Percentiles rank a stretch among this genome's conserved stretches.
phyloP scores from a whole-genome alignment of 2,888 invertebrate genomes.

The Therioaphis trifolii region DNA sequence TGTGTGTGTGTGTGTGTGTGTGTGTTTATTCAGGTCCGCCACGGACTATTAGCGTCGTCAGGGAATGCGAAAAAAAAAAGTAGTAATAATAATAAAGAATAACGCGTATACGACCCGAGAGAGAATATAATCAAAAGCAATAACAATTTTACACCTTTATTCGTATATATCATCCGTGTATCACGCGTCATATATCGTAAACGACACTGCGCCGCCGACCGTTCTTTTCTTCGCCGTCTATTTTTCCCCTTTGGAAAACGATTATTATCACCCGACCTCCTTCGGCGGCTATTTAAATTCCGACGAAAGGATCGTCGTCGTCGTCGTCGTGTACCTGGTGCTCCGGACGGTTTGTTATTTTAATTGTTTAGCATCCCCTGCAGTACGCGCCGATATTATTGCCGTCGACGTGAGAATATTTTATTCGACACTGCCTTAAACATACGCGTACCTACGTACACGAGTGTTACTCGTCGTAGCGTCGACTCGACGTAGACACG shows the following conservation, averaged over 20 bases:
- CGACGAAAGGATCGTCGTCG: conserved; percentile 3
- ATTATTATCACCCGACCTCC: conserved; percentile 21
- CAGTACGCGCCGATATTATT: background rate
- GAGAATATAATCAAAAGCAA: conserved; percentile 52
- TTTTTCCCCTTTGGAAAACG: conserved; percentile 27
- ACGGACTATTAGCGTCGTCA: conserved; percentile 42
- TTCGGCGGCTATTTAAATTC: conserved; percentile 45
- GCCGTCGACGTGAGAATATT: too few relatives aligned
- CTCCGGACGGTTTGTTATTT: background rate
- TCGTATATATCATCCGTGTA: conserved; percentile 24
- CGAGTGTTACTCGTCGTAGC: too few relatives aligned
- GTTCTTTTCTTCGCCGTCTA: background rate
- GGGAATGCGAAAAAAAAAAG: conserved; percentile 37
- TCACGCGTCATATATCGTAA: conserved; percentile 37
- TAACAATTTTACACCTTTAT: conserved; percentile 58
- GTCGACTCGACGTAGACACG: too few relatives aligned
- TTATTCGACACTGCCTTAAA: too few relatives aligned
- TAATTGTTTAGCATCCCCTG: conserved; percentile 3
- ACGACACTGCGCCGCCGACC: conserved; percentile 15
- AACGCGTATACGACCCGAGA: background rate
- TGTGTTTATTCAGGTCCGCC: conserved; percentile 49
- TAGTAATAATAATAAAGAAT: conserved; percentile 31
- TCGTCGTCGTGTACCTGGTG: background rate
- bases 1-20: too few relatives aligned
- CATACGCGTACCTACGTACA: too few relatives aligned